Percentiles rank a stretch among this genome's conserved stretches.
phyloP scores from a whole-genome alignment of 1,140 invertebrate genomes.

The Drosophila willistoni region DNA sequence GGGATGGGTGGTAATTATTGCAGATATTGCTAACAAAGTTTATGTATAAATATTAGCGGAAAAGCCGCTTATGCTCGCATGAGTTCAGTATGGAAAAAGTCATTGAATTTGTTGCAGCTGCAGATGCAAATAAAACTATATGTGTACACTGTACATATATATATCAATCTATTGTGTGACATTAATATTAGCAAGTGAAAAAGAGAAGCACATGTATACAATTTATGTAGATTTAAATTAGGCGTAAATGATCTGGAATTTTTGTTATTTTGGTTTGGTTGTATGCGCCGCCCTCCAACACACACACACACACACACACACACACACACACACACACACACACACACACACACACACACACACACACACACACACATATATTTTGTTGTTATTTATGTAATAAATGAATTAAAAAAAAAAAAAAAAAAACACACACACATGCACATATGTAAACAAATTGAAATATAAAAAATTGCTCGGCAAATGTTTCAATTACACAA shows the following conservation, averaged over 20 bases:
- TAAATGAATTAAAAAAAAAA: too few species aligned
- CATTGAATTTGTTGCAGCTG: constrained; percentile 19
- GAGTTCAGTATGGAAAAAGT: constrained; percentile 34
- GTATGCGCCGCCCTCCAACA: constrained; percentile 27
- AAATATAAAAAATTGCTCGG: constrained; percentile 48
- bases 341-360: too few species aligned
- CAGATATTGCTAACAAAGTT: not conserved
- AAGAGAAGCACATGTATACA: not conserved
- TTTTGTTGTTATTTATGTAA: too few species aligned
- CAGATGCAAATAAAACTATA: not conserved
- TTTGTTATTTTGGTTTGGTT: constrained; percentile 17
- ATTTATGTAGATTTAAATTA: constrained; percentile 41
- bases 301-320: constrained; percentile 22
- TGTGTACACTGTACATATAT: constrained; percentile 12
- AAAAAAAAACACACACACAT: constrained; percentile 12
- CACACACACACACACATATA: too few species aligned
- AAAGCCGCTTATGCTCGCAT: constrained; percentile 17
- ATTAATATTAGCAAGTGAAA: constrained; percentile 4
- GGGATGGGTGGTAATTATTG: not conserved
- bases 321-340: too few species aligned
- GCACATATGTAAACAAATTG: constrained; percentile 57
- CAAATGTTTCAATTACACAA: constrained; percentile 67
- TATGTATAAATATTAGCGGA: not conserved
- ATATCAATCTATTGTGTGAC: constrained; percentile 20
- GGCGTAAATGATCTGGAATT: constrained; percentile 48